These are phyloP conservation scores for Jaculus jaculus DNA, from an alignment of 2,113 vertebrate species.

Conservation along the genomic window DNA sequence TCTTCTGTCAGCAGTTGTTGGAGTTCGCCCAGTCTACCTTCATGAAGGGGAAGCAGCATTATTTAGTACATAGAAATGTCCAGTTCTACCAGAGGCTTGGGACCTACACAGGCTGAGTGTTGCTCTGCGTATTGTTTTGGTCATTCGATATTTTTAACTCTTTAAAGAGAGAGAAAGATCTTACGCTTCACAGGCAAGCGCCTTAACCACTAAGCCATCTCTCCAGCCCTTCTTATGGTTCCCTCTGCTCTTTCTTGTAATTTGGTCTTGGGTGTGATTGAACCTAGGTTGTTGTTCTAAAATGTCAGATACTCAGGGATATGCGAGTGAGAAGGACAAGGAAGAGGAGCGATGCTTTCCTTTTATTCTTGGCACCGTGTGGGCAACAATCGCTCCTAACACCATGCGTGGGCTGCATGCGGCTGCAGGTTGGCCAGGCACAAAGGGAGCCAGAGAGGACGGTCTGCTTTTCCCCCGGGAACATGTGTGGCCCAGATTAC, in stretches of 20 bases:
- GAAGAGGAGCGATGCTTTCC: background rate
- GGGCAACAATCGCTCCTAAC: background rate
- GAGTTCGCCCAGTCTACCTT: conserved; percentile 43
- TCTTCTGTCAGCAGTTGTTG: conserved; percentile 58
- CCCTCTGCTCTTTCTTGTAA: background rate
- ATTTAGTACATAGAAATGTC: background rate
- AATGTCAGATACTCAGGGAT: background rate
- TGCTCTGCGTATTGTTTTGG: background rate
- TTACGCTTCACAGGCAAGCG: too few relatives aligned
- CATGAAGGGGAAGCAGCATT: background rate
- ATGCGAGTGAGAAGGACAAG: background rate
- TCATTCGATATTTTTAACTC: conserved; percentile 30
- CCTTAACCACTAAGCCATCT: too few relatives aligned
- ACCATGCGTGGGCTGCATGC: background rate
- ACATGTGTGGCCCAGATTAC: background rate
- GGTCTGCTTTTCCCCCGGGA: background rate
- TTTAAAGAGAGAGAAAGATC: too few relatives aligned
- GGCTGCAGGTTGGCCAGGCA: background rate
- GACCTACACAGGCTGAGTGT: background rate
- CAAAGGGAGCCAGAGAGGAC: background rate
- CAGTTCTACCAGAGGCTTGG: background rate
- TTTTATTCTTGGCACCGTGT: background rate
- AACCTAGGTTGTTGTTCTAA: background rate
- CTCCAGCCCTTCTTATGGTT: background rate
- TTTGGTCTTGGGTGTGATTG: background rate